A percentile compares a stretch with the other conserved stretches of the same genome.
These are phyloP conservation scores for Molanna angustata DNA, from an alignment of 2,888 invertebrate genomes.

Conservation along the genomic window DNA sequence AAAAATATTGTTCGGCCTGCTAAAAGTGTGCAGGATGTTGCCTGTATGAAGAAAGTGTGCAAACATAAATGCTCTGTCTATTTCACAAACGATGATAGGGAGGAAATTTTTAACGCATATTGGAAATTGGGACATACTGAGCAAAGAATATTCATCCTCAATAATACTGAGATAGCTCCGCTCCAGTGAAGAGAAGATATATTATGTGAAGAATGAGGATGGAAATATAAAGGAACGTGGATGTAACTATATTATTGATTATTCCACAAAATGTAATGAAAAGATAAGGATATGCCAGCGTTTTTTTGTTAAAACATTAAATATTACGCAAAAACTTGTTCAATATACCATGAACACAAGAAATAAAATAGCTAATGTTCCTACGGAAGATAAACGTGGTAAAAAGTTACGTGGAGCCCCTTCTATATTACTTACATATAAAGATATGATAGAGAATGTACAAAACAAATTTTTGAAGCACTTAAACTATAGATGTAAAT, in stretches of 20 bases:
- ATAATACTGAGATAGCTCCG: conserved; percentile 1
- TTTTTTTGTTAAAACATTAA: conserved; percentile 1
- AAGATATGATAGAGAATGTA: too few species aligned
- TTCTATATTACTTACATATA: too few species aligned
- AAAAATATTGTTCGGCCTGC: background rate
- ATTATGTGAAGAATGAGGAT: background rate
- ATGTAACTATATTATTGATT: conserved; percentile 1
- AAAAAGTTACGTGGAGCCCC: too few species aligned
- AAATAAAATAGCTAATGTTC: background rate
- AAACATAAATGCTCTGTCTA: conserved; percentile 2
- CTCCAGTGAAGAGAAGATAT: background rate
- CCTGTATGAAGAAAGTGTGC: conserved; percentile 2
- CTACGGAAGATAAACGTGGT: conserved; percentile 1
- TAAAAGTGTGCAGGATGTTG: conserved; percentile 2
- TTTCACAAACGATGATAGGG: background rate
- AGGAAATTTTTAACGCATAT: background rate
- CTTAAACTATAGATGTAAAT: too few species aligned
- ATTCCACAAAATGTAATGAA: background rate
- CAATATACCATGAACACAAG: background rate
- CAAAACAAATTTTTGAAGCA: too few species aligned
- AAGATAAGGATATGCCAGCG: background rate
- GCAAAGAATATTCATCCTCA: conserved; percentile 1
- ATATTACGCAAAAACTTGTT: background rate
- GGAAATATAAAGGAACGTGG: background rate
- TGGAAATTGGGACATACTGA: conserved; percentile 3